A percentile compares a stretch with the other conserved stretches of the same genome.
These are phyloP conservation scores for Pluvialis apricaria DNA, from an alignment of 2,113 vertebrate genomes.

Conservation along the genomic window DNA sequence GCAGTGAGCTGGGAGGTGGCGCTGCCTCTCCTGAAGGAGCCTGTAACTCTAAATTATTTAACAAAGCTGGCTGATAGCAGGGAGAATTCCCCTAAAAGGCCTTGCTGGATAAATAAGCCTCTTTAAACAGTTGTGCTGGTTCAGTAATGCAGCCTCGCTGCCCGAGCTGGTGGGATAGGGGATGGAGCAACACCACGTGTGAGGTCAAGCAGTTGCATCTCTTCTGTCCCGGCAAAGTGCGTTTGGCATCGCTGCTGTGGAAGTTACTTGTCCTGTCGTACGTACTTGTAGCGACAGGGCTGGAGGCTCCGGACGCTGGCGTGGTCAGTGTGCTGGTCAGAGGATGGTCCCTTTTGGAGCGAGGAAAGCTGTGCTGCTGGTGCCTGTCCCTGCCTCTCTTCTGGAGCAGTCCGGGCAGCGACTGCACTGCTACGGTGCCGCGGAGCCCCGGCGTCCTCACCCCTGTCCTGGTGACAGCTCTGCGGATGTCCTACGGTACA, in stretches of 20 bases:
- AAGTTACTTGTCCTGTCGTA: too few relatives aligned
- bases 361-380: neutral
- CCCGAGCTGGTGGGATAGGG: neutral
- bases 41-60: too few relatives aligned
- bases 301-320: too few relatives aligned
- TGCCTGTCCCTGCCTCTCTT: neutral
- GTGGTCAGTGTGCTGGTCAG: neutral
- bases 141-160: neutral
- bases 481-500: accelerated
- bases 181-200: neutral
- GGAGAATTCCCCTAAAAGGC: neutral
- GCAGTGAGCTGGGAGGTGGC: neutral
- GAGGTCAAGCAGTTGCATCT: accelerated
- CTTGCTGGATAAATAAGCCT: neutral
- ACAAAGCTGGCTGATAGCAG: neutral
- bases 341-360: accelerated
- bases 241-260: too few relatives aligned
- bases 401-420: accelerated
- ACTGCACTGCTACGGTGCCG: accelerated
- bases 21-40: neutral
- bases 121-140: neutral
- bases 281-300: too few relatives aligned
- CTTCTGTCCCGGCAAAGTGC: neutral
- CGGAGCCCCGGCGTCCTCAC: accelerated
- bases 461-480: neutral